phyloP scores from a whole-genome alignment of 2,113 vertebrate genomes.

The western clawed frog (Xenopus tropicalis) region UCB_Xtro_10.0 CM004445.2:144721001-144721500 shows the following conservation, averaged over 20 bases:
- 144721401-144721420: neutral
- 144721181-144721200: no score
- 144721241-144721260: slow-evolving; percentile 27
- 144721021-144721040: no score
- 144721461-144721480: neutral
- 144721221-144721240: slow-evolving; percentile 4
- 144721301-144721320: slow-evolving; percentile 29
- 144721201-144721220: neutral
- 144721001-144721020: no score
- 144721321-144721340: slow-evolving; percentile 3
- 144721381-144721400: no score
- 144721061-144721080: no score
- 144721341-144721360: neutral
- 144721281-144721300: slow-evolving; percentile 13
- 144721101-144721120: no score
- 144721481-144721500: no score
- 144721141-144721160: no score
- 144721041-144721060: no score
- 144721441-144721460: neutral
- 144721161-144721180: no score
- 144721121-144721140: no score
- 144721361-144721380: slow-evolving; percentile 5
- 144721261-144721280: slow-evolving; percentile 16
- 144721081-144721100: no score
- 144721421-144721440: neutral